A percentile compares a stretch with the other conserved stretches of the same genome.
These are phyloP conservation scores for Tichodroma muraria DNA, from an alignment of 2,113 vertebrate genomes.

Conservation along the genomic window DNA sequence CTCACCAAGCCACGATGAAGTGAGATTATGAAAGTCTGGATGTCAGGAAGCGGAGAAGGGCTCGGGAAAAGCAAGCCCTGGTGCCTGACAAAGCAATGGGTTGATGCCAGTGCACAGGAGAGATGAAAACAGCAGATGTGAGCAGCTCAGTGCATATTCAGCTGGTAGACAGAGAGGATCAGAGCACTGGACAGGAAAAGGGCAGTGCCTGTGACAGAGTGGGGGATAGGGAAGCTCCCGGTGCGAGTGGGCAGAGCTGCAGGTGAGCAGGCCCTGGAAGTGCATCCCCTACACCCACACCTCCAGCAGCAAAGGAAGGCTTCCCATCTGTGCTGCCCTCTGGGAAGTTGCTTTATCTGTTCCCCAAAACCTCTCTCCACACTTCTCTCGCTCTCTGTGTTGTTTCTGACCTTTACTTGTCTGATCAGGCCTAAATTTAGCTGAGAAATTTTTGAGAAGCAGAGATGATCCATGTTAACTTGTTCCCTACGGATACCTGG, in stretches of 20 bases:
- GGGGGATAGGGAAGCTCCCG: background rate
- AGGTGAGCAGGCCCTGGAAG: background rate
- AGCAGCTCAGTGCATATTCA: background rate
- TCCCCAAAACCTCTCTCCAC: background rate
- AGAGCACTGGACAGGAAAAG: background rate
- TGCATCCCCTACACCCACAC: background rate
- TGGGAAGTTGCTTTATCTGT: background rate
- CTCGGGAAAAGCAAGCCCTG: background rate
- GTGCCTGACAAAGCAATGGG: background rate
- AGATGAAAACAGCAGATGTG: background rate
- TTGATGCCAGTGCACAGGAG: background rate
- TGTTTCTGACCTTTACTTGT: background rate
- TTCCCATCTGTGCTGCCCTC: background rate
- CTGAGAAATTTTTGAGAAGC: background rate
- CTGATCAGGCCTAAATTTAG: constrained; percentile 27
- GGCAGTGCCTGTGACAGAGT: background rate
- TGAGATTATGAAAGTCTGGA: background rate
- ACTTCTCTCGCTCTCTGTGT: background rate
- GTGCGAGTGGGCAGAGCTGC: background rate
- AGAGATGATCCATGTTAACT: background rate
- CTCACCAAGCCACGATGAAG: background rate
- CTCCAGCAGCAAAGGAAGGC: background rate
- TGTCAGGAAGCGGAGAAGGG: background rate
- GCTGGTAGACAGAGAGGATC: background rate
- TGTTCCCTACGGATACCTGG: background rate